Conservation (phyloP, 2,888 invertebrate genomes). For the Caenorhabditis virilis region DNA sequence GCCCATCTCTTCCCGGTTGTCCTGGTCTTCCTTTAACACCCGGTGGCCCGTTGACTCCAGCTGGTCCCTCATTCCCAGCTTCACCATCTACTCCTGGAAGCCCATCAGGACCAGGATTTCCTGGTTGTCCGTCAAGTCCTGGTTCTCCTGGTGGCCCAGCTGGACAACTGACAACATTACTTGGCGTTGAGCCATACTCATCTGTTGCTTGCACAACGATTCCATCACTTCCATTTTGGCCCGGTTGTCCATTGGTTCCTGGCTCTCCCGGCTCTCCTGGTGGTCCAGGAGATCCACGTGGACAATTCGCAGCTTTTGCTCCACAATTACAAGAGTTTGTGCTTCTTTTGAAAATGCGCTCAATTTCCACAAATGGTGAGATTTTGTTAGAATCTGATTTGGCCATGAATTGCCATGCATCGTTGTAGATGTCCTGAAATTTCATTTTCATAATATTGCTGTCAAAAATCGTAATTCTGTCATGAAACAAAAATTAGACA, state of each 20-base stretch:
- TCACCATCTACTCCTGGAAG: slow-evolving; percentile 29
- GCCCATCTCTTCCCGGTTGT: slow-evolving; percentile 32
- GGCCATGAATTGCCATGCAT: slow-evolving; percentile 28
- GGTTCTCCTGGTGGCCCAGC: slow-evolving; percentile 30
- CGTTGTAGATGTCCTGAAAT: slow-evolving; percentile 35
- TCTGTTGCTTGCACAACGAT: slow-evolving; percentile 7
- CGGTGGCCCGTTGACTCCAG: slow-evolving; percentile 23
- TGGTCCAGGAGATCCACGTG: slow-evolving; percentile 32
- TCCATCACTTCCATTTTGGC: slow-evolving; percentile 21
- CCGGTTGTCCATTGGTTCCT: slow-evolving; percentile 19
- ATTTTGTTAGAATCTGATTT: slow-evolving; percentile 13
- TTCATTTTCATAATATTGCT: neutral
- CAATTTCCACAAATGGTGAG: slow-evolving; percentile 9
- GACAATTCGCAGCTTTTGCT: slow-evolving; percentile 25
- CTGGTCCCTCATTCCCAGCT: slow-evolving; percentile 39
- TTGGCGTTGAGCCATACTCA: slow-evolving; percentile 9
- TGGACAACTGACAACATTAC: slow-evolving; percentile 16
- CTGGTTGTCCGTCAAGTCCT: slow-evolving; percentile 29
- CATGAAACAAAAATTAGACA: too few relatives aligned
- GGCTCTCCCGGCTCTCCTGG: slow-evolving; percentile 27
- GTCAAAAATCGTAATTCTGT: neutral
- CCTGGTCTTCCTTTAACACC: slow-evolving; percentile 35
- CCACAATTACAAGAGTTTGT: slow-evolving; percentile 23
- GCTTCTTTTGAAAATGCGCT: slow-evolving; percentile 19
- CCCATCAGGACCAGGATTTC: slow-evolving; percentile 26